Conservation (phyloP, 2,888 invertebrate species). For the Drosophila pseudotalamancana region DNA sequence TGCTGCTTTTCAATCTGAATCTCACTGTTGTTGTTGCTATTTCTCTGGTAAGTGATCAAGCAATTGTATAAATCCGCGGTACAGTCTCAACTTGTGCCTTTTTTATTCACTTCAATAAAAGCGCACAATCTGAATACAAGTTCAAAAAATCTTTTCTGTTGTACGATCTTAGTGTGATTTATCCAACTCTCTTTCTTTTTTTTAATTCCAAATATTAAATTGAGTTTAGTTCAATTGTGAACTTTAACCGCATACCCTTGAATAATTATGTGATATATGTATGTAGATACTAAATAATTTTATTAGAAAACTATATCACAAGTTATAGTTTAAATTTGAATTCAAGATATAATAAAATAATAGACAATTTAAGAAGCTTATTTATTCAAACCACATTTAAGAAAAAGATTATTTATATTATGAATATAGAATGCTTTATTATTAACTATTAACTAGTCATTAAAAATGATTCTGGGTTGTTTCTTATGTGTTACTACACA, state of each 20-base stretch:
- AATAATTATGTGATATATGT: not conserved
- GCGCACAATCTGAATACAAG: conserved; percentile 21
- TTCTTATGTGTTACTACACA: too few species aligned
- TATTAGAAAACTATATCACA: too few species aligned
- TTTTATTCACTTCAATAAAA: conserved; percentile 40
- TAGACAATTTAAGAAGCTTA: too few species aligned
- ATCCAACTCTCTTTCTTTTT: not conserved
- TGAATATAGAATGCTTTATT: too few species aligned
- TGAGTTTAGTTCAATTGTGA: conserved; percentile 23
- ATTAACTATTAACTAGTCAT: too few species aligned
- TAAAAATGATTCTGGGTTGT: too few species aligned
- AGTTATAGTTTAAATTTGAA: too few species aligned
- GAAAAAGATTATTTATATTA: too few species aligned
- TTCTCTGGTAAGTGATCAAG: conserved; percentile 50
- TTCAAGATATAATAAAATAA: too few species aligned
- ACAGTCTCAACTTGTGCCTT: conserved; percentile 40
- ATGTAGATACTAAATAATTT: not conserved
- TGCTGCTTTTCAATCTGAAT: conserved; percentile 44
- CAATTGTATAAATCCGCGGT: conserved; percentile 57
- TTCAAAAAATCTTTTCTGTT: conserved; percentile 16
- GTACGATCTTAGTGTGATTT: conserved; percentile 2
- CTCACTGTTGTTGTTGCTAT: conserved; percentile 24
- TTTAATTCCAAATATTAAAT: conserved; percentile 3
- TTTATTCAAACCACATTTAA: too few species aligned
- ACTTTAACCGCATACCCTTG: conserved; percentile 1